Percentiles rank a stretch among this genome's conserved stretches.
Conservation (phyloP, 2,797 vertebrate species). For the Sorex maritimensis region DNA sequence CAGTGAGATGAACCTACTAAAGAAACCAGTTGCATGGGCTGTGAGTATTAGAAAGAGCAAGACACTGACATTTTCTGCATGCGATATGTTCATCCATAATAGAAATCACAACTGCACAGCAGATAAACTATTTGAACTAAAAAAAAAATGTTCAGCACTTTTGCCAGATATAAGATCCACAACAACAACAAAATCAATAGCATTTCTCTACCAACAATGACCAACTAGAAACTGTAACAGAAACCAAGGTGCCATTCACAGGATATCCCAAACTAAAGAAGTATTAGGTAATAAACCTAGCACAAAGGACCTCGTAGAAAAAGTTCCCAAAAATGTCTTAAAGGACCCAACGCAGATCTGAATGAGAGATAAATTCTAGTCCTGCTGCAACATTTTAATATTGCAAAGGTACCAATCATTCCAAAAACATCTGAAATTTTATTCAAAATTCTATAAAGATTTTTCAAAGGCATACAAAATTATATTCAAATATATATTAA, state of each 20-base stretch:
- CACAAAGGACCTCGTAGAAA: neutral
- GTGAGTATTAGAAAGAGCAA: neutral
- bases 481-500: constrained; percentile 33
- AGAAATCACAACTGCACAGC: constrained; percentile 28
- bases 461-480: constrained; percentile 50
- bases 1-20: neutral
- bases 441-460: constrained; percentile 36
- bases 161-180: constrained; percentile 58
- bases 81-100: constrained; percentile 15
- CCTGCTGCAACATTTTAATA: neutral
- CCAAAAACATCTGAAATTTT: neutral
- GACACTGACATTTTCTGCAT: neutral
- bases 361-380: neutral
- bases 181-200: constrained; percentile 64
- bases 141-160: constrained; percentile 33
- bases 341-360: neutral
- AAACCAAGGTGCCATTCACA: constrained; percentile 50
- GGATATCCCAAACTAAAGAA: constrained; percentile 45
- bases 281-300: constrained; percentile 4
- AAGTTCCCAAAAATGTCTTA: neutral
- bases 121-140: constrained; percentile 48
- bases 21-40: neutral
- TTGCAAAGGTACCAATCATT: neutral
- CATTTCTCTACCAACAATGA: constrained; percentile 63
- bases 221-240: constrained; percentile 16